Conservation (phyloP, 2,797 vertebrate species). For the Pyrocephalus nanus region DNA sequence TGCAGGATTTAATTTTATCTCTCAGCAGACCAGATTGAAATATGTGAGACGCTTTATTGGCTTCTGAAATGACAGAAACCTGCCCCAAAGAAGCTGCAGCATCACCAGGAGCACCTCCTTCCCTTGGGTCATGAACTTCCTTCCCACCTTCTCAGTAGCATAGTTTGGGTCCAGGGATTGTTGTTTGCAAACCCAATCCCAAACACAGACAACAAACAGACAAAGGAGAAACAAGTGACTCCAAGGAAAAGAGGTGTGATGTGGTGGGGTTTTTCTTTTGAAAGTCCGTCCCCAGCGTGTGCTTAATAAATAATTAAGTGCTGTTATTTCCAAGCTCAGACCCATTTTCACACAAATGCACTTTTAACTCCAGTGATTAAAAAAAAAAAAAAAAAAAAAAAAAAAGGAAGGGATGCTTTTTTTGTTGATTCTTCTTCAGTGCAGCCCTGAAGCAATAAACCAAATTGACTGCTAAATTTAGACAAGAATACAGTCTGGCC, state of each 20-base stretch:
- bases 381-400: background rate
- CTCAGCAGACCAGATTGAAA: slow-evolving; percentile 39
- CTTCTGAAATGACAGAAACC: background rate
- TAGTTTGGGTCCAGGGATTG: background rate
- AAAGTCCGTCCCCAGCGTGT: background rate
- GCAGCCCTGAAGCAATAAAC: slow-evolving; percentile 35
- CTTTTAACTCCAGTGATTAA: slow-evolving; percentile 6
- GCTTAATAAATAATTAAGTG: slow-evolving; percentile 60
- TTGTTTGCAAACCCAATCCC: background rate
- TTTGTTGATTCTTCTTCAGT: background rate
- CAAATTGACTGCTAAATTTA: slow-evolving; percentile 70
- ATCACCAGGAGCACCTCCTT: background rate
- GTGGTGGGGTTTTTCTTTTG: background rate
- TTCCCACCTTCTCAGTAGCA: background rate
- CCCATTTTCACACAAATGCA: slow-evolving; percentile 51
- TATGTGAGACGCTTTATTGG: background rate
- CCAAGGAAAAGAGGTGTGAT: background rate
- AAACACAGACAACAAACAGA: background rate
- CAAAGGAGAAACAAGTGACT: background rate
- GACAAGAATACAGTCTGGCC: slow-evolving; percentile 28
- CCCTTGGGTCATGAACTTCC: background rate
- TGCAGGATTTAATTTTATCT: slow-evolving; percentile 44
- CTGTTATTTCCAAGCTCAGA: slow-evolving; percentile 35
- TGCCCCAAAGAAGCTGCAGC: background rate
- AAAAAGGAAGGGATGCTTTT: background rate